Evolutionary conservation across 2,113 vertebrate species (phyloP), one percentile per base, ranked within the genome.

Genomic region (Gasterosteus aculeatus): DNA sequence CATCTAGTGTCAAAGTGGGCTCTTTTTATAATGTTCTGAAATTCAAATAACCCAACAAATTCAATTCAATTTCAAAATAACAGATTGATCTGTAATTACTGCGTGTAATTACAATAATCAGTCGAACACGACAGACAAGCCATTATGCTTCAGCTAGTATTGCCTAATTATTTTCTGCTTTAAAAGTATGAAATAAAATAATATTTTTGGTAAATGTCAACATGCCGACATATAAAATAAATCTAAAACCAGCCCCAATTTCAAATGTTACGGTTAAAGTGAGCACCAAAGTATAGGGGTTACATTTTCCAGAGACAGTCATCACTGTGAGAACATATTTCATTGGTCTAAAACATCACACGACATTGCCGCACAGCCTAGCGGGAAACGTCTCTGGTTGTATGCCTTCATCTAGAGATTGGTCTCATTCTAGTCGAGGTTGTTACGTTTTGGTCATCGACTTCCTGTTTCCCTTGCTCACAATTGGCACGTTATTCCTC

Each of bases 401-500:
- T 18, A 1, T 60, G 60, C 9, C 11, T 46, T 38, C 3, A 1
- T 70, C 26, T 66, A 33, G 15, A 70, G 71, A 3, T 26, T 18
- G 0, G 19, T 15, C 44, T 78, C 12, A 10, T 10, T 53, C 26
- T 3, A 0, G 42, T 29, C 11, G 0, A 29, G 19, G 22, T 58
- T 75, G 16, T 10, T 42, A n/a, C 79, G 64, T 59, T 64, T 67
- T 67, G 16, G 35, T 80, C 42, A 70, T 63, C 39, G 33, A 66
- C 61, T 77, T 80, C 78, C 53, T 16, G 11, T 54, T 70, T 67
- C 56, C 44, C n/a, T 67, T 38, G 29, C 59, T 84, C 47, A 72
- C 35, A 73, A 53, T 26, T 41, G 22, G 29, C 47, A 54, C 61
- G 54, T 33, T 57, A 61, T 46, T 46, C 12, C 8, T 65, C 31